Evolutionary conservation across 2,113 vertebrate species (phyloP).

Genomic region (Dicrurus megarhynchus): DNA sequence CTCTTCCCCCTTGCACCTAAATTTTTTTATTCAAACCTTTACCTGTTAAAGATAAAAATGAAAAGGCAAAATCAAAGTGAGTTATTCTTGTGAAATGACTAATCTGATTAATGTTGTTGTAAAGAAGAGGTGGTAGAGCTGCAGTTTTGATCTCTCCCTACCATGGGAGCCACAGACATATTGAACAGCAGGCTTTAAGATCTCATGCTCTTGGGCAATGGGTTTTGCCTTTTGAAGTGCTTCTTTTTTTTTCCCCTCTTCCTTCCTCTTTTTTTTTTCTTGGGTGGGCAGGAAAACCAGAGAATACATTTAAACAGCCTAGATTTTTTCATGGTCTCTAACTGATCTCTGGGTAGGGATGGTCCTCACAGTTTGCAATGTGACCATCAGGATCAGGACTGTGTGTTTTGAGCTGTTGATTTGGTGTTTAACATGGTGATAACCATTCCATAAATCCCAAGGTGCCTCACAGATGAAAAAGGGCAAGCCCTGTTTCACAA

Average conservation of each 20-base stretch:
- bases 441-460: not conserved
- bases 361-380: rapidly evolving
- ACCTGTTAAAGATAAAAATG: not conserved
- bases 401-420: not conserved
- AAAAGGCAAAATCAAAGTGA: constrained; percentile 39
- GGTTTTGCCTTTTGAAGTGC: not conserved
- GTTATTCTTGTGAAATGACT: constrained; percentile 9
- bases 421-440: not conserved
- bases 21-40: not conserved
- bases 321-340: not conserved
- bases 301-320: not conserved
- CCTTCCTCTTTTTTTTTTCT: not conserved
- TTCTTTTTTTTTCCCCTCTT: rapidly evolving
- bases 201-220: constrained; percentile 1
- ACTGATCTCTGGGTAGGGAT: not conserved
- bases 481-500: not conserved
- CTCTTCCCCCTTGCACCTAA: not conserved
- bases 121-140: not conserved
- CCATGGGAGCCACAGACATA: not conserved
- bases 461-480: not conserved
- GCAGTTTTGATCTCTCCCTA: constrained; percentile 32
- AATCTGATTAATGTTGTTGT: constrained; percentile 26
- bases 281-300: not conserved
- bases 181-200: not conserved
- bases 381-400: not conserved